Conservation (phyloP, 2,888 invertebrate species). For the Platycheirus albimanus region DNA sequence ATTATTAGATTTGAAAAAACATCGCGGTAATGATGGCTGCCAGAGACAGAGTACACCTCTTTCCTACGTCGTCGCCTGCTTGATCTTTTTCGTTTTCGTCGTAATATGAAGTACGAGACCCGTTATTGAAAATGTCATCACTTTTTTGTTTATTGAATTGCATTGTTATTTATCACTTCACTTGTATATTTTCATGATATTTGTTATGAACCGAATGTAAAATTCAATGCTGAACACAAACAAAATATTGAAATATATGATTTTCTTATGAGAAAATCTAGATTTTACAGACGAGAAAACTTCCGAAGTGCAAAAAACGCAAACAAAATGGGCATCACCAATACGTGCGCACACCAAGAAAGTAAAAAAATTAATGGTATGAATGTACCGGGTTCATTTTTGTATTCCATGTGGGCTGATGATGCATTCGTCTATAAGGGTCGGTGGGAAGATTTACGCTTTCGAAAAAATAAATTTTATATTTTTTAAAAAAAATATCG, state of each 20-base stretch:
- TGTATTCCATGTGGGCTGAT: too few species aligned
- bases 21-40: conserved; percentile 66
- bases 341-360: conserved; percentile 62
- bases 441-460: too few species aligned
- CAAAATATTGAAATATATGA: conserved; percentile 40
- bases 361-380: too few species aligned
- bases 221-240: conserved; percentile 37
- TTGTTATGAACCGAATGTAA: conserved; percentile 9
- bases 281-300: conserved; percentile 70
- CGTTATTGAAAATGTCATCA: conserved; percentile 71
- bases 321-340: conserved; percentile 74
- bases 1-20: conserved; percentile 36
- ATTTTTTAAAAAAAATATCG: too few species aligned
- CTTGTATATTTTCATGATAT: conserved; percentile 45
- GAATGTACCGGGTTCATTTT: too few species aligned
- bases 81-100: conserved; percentile 67
- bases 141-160: conserved; percentile 61
- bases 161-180: too few species aligned
- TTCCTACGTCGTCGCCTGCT: conserved; percentile 52
- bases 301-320: conserved; percentile 73
- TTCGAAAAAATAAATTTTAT: too few species aligned
- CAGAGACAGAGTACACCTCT: conserved; percentile 43
- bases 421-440: too few species aligned
- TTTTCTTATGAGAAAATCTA: conserved; percentile 70
- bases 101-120: conserved; percentile 63